Percentiles rank a stretch among this genome's conserved stretches.
phyloP scores from a whole-genome alignment of 92 coral and sea anemone species.

The Epizoanthus stellaris region DNA sequence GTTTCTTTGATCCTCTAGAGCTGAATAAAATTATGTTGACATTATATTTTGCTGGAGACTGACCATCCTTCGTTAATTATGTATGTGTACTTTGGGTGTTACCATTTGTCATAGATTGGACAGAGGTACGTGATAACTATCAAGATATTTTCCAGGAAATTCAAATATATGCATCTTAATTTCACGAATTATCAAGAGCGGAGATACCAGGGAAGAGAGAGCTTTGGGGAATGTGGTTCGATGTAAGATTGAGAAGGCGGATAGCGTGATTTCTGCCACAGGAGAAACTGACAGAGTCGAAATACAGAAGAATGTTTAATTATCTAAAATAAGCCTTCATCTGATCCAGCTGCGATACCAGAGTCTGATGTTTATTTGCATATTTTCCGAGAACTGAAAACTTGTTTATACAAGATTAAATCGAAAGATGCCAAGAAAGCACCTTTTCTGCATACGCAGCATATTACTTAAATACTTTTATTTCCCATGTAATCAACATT shows the following conservation, averaged over 20 bases:
- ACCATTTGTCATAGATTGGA: no score
- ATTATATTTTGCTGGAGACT: no score
- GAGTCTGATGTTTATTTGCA: neutral
- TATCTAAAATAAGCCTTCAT: neutral
- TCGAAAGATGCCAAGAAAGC: neutral
- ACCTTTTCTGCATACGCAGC: neutral
- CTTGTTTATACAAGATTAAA: conserved; percentile 23
- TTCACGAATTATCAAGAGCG: conserved; percentile 1
- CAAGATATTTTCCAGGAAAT: no score
- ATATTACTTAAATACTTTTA: neutral
- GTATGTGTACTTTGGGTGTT: no score
- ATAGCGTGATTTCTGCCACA: neutral
- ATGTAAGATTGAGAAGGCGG: neutral
- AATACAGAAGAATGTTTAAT: neutral
- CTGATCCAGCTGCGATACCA: neutral
- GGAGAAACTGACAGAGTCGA: neutral
- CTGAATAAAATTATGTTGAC: no score
- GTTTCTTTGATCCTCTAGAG: no score
- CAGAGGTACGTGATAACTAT: no score
- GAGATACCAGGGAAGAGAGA: neutral
- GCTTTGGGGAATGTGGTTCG: conserved; percentile 2
- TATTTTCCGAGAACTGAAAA: conserved; percentile 4
- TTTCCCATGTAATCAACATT: neutral
- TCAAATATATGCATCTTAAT: neutral
- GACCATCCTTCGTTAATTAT: no score